A percentile compares a stretch with the other conserved stretches of the same genome.
Evolutionary conservation across 2,113 vertebrate species (phyloP).

Genomic region (Uria lomvia): DNA sequence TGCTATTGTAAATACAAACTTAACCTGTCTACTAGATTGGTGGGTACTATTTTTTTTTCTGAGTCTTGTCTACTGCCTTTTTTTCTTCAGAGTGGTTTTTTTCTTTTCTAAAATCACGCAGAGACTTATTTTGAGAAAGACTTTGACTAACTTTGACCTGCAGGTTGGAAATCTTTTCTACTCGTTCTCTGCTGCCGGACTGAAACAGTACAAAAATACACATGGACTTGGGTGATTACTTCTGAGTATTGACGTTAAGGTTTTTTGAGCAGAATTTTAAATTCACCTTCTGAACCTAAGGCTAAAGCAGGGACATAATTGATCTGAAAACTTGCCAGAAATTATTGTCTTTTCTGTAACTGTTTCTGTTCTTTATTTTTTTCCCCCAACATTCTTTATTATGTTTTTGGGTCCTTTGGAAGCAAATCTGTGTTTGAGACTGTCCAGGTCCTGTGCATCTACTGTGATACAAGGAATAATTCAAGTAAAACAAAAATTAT

Average conservation of each 20-base stretch:
- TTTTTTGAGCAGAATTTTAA: conserved; percentile 12
- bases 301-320: not conserved
- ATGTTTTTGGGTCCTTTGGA: not conserved
- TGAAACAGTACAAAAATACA: not conserved
- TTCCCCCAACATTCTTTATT: not conserved
- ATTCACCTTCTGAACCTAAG: not conserved
- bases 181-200: not conserved
- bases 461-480: not conserved
- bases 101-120: not conserved
- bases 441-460: not conserved
- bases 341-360: not conserved
- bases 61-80: not conserved
- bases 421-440: not conserved
- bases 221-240: not conserved
- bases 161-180: not conserved
- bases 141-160: conserved; percentile 20
- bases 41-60: not conserved
- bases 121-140: not conserved
- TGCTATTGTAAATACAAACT: not conserved
- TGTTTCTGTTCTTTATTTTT: not conserved
- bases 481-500: not conserved
- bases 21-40: not conserved
- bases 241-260: not conserved
- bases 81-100: not conserved
- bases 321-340: not conserved